A percentile compares a stretch with the other conserved stretches of the same genome.
Evolutionary conservation across 2,113 vertebrate genomes (phyloP).

Genomic region (Petroica traversi): DNA sequence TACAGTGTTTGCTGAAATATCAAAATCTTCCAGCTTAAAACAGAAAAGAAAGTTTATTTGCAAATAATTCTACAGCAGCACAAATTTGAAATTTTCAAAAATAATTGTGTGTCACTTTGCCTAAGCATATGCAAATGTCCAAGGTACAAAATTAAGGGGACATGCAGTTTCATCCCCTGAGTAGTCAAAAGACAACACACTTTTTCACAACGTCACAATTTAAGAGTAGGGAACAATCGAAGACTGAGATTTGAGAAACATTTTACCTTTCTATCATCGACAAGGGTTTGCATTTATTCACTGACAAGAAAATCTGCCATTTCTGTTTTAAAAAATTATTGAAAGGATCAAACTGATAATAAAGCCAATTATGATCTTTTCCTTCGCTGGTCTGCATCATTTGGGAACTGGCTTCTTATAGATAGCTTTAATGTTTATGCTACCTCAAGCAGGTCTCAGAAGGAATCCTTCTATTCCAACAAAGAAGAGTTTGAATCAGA

Average conservation of each 20-base stretch:
- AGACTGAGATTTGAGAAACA: background rate
- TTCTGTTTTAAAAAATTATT: background rate
- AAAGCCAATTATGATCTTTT: background rate
- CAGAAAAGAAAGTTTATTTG: background rate
- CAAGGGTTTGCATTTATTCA: background rate
- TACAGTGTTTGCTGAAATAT: slow-evolving; percentile 72
- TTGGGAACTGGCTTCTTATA: background rate
- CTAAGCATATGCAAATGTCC: background rate
- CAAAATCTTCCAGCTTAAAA: slow-evolving; percentile 85
- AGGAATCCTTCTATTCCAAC: background rate
- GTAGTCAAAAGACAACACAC: background rate
- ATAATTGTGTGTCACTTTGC: background rate
- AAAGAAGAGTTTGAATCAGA: background rate
- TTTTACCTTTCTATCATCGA: background rate
- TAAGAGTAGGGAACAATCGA: background rate
- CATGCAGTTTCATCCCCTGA: background rate
- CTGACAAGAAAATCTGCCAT: background rate
- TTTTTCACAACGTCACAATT: background rate
- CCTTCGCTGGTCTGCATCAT: background rate
- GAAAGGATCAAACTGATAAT: background rate
- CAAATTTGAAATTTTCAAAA: background rate
- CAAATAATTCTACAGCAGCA: background rate
- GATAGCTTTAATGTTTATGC: background rate
- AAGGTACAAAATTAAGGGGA: background rate
- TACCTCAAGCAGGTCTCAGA: background rate